Evolutionary conservation across 2,888 invertebrate genomes (phyloP).

Genomic region (Phasia obesa): DNA sequence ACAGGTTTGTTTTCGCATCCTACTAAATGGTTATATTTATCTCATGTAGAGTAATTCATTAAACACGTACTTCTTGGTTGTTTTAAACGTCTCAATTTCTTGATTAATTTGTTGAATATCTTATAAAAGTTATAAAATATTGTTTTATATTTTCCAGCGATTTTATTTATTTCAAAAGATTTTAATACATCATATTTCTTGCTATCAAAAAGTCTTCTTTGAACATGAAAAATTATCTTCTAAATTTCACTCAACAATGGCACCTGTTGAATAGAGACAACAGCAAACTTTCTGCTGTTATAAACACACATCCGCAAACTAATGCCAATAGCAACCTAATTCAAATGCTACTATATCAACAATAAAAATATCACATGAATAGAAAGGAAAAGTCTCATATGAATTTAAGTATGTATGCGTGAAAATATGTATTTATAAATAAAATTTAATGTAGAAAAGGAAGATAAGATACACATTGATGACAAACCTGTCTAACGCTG

Average conservation of each 20-base stretch:
- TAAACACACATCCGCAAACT: background rate
- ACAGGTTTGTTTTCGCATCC: no score
- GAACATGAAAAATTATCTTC: constrained; percentile 51
- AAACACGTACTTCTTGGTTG: no score
- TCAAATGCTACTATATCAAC: constrained; percentile 62
- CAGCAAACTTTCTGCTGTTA: constrained; percentile 14
- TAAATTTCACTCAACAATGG: constrained; percentile 37
- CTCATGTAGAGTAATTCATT: no score
- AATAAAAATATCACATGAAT: constrained; percentile 46
- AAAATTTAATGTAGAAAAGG: constrained; percentile 52
- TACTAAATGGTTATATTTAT: no score
- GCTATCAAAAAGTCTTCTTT: constrained; percentile 34
- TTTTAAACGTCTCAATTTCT: background rate
- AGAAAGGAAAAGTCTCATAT: constrained; percentile 30
- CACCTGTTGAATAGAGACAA: constrained; percentile 4
- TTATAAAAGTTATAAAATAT: background rate
- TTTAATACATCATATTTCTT: constrained; percentile 46
- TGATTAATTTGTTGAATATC: background rate
- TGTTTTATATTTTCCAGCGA: constrained; percentile 2
- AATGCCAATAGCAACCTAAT: constrained; percentile 38
- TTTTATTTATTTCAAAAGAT: constrained; percentile 45
- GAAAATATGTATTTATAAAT: constrained; percentile 30
- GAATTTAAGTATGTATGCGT: background rate
- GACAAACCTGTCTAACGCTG: constrained; percentile 59
- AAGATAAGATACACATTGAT: constrained; percentile 58